Percentiles rank a stretch among this genome's conserved stretches.
Evolutionary conservation across 2,113 vertebrate genomes (phyloP).

Genomic region (Capricornis sumatraensis): DNA sequence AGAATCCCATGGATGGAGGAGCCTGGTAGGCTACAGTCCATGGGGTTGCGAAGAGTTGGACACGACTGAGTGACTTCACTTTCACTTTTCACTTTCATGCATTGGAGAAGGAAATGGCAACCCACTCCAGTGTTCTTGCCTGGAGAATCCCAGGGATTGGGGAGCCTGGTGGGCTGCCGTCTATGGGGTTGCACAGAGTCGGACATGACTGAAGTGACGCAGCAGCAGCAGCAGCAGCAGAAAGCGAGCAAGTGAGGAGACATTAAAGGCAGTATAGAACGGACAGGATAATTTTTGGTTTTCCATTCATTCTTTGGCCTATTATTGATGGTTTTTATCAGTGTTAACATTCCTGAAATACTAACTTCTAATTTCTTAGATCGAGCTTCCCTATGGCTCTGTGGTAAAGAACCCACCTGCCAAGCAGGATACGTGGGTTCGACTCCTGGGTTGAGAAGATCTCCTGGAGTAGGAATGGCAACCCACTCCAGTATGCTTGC

Average conservation of each 20-base stretch:
- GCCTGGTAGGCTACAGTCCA: too few relatives aligned
- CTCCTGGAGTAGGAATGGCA: neutral
- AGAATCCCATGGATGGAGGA: too few relatives aligned
- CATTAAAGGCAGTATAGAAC: neutral
- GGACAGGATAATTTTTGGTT: neutral
- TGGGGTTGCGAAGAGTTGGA: too few relatives aligned
- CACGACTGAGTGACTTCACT: too few relatives aligned
- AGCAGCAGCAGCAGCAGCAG: too few relatives aligned
- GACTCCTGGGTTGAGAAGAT: neutral
- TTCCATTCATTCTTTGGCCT: neutral
- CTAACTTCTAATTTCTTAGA: neutral
- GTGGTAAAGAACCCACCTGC: neutral
- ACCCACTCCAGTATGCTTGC: neutral
- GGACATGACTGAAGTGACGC: too few relatives aligned
- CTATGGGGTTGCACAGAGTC: too few relatives aligned
- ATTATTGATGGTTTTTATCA: neutral
- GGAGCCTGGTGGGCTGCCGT: too few relatives aligned
- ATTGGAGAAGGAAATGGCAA: too few relatives aligned
- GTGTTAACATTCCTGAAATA: neutral
- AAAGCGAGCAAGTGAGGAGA: neutral
- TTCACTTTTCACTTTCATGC: too few relatives aligned
- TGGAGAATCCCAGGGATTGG: too few relatives aligned
- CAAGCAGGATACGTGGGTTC: fast-evolving
- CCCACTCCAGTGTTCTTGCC: too few relatives aligned
- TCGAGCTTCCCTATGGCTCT: neutral